phyloP scores from a whole-genome alignment of 1,140 invertebrate species.

The Druon quercuslanigerum region DNA sequence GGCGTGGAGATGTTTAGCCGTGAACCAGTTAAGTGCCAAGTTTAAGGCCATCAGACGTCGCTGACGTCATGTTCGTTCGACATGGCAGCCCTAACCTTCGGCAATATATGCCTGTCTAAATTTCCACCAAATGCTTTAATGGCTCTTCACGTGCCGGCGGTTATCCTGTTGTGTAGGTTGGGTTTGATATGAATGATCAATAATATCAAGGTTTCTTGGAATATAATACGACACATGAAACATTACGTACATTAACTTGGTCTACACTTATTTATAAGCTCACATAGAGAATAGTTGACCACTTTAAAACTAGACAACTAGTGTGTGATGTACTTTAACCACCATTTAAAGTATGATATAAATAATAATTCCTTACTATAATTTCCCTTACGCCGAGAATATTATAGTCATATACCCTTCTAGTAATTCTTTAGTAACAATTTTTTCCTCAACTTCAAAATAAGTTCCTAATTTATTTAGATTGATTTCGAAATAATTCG shows the following conservation, averaged over 20 bases:
- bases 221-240: not conserved
- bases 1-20: constrained; percentile 38
- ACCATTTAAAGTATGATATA: too few species aligned
- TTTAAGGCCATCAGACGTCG: constrained; percentile 69
- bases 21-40: constrained; percentile 50
- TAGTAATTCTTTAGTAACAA: too few species aligned
- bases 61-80: constrained; percentile 62
- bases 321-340: too few species aligned
- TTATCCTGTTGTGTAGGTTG: not conserved
- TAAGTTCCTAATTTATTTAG: too few species aligned
- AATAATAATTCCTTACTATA: too few species aligned
- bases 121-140: constrained; percentile 18
- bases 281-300: not conserved
- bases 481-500: too few species aligned
- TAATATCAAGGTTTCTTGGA: not conserved
- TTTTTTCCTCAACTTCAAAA: too few species aligned
- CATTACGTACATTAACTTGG: not conserved
- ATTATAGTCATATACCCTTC: too few species aligned
- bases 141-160: not conserved
- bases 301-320: too few species aligned
- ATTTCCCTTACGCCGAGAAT: too few species aligned
- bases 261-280: not conserved
- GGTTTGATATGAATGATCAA: not conserved
- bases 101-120: constrained; percentile 51
- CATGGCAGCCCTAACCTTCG: constrained; percentile 67